Conservation (phyloP, 2,888 invertebrate genomes). For the Ochropleura leucogaster region DNA sequence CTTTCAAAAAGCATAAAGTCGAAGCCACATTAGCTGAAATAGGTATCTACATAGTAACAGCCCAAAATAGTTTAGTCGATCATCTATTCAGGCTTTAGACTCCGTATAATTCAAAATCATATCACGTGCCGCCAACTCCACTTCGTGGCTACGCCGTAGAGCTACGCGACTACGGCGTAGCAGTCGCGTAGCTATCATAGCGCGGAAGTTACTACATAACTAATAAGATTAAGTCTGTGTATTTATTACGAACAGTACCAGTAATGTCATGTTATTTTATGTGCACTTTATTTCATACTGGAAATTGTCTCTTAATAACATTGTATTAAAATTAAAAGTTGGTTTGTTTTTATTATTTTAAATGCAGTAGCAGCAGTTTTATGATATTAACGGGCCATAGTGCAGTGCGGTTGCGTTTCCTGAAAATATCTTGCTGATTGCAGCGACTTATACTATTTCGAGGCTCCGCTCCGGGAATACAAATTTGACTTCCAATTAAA, state of each 20-base stretch:
- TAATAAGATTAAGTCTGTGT: conserved; percentile 62
- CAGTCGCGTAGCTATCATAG: conserved; percentile 47
- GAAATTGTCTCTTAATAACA: conserved; percentile 27
- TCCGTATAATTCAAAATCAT: conserved; percentile 59
- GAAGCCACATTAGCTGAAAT: conserved; percentile 1
- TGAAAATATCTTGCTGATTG: neutral
- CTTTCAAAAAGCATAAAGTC: neutral
- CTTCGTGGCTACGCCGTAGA: conserved; percentile 53
- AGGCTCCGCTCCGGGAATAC: neutral
- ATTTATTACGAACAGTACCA: conserved; percentile 56
- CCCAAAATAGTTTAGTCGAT: conserved; percentile 45
- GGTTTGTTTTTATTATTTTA: neutral
- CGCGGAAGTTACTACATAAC: conserved; percentile 63
- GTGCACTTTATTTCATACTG: conserved; percentile 25
- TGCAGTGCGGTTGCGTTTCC: neutral
- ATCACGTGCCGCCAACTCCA: conserved; percentile 60
- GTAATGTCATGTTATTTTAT: conserved; percentile 40
- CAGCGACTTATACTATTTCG: neutral
- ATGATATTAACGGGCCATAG: neutral
- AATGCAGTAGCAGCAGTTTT: neutral
- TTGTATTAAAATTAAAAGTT: conserved; percentile 18
- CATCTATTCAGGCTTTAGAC: conserved; percentile 54
- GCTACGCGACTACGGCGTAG: conserved; percentile 53
- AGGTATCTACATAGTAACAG: neutral
- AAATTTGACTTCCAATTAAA: neutral